Evolutionary conservation across 2,888 invertebrate species (phyloP), one percentile per base, ranked within the genome.

Genomic region (Drosophila eohydei): DNA sequence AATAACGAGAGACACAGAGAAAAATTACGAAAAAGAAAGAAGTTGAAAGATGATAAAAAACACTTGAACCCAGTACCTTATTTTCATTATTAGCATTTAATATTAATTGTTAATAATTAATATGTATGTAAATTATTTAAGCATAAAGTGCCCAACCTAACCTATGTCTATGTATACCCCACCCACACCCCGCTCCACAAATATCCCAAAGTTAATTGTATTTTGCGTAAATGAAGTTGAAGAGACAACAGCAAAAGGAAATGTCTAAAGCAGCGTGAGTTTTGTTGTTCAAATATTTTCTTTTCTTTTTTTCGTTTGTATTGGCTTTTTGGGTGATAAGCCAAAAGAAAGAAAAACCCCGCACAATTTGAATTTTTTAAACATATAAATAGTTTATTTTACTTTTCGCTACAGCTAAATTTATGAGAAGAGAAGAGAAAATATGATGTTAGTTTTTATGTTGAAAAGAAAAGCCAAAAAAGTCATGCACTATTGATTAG

Each of bases 31-130:
- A 34, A 34, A 34, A 2, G n/a, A 30, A 9, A 7, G 7, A 50
- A 34, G 16, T 16, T n/a, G 48, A 30, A 46, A 56, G 58, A 57
- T 51, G 8, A 65, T 71, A 59, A 7, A 48, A 85, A 85, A 90
- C 90, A 91, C 90, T 91, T 91, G 81, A 91, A 91, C 91, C 91
- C 91, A 91, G 91, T 91, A 91, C 91, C 91, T 91, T 91, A 91
- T 91, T 91, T 91, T 90, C 90, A 82, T 88, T 85, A 80, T 84
- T 85, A 88, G 89, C 88, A 83, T 84, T 83, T 86, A 88, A 83
- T 81, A 86, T 84, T 86, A 88, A 88, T 88, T 84, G 84, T 84
- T 84, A 86, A 88, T 64, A 52, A 78, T 78, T 83, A 78, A 85
- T 88, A 85, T 85, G 86, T 81, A 86, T 84, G 87, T 86, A 84